Percentiles rank a stretch among this genome's conserved stretches.
These are phyloP conservation scores for Uromys caudimaculatus DNA, from an alignment of 2,797 vertebrate species.

Conservation along the genomic window DNA sequence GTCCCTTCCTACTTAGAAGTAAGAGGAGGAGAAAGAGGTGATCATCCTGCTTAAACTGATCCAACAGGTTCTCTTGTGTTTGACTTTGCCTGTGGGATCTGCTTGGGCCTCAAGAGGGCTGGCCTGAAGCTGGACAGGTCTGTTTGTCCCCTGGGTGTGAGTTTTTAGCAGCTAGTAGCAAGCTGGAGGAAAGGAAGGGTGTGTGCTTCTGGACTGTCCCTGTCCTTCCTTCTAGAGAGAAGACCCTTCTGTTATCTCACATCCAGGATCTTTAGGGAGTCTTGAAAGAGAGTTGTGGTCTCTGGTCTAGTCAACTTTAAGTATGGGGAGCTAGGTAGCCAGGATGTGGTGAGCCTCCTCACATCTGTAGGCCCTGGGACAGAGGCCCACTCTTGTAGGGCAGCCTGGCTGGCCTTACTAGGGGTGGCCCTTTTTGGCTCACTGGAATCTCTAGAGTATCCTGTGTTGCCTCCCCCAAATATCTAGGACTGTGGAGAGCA, in stretches of 20 bases:
- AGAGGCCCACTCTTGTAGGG: not conserved
- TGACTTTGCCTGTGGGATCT: slow-evolving; percentile 69
- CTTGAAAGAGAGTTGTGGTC: not conserved
- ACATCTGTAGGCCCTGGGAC: not conserved
- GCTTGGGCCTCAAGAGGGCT: slow-evolving; percentile 45
- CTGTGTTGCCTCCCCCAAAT: not conserved
- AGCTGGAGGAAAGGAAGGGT: not conserved
- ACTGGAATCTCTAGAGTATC: not conserved
- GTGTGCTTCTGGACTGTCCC: not conserved
- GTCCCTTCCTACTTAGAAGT: slow-evolving; percentile 74
- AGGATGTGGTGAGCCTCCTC: slow-evolving; percentile 1
- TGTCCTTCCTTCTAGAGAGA: not conserved
- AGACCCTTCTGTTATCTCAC: not conserved
- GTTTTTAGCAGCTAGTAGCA: not conserved
- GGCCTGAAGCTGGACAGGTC: slow-evolving; percentile 38
- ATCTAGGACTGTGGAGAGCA: not conserved
- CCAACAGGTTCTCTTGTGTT: slow-evolving; percentile 79
- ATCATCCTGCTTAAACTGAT: slow-evolving; percentile 76
- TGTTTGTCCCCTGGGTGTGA: not conserved
- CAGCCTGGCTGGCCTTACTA: not conserved
- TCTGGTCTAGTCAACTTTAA: not conserved
- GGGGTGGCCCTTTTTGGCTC: not conserved
- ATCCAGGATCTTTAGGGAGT: not conserved
- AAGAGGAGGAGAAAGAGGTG: slow-evolving; percentile 66
- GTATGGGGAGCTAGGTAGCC: not conserved